Evolutionary conservation across 2,113 vertebrate species (phyloP).

Genomic region (Erpornis zantholeuca): DNA sequence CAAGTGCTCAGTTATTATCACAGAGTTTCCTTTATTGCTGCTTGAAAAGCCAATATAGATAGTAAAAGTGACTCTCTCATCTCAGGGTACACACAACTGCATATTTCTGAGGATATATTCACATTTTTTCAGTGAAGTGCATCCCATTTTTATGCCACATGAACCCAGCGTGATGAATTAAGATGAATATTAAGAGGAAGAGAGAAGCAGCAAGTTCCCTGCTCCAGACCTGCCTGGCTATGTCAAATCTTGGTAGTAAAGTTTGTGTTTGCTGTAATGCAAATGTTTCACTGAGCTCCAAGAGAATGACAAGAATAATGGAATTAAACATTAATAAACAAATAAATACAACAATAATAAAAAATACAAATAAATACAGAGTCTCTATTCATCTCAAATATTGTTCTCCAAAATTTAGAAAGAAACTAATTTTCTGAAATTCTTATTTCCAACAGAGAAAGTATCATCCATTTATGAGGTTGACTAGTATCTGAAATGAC

Average conservation of each 20-base stretch:
- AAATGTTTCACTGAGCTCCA: neutral
- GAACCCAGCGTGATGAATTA: conserved; percentile 43
- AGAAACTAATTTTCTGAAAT: neutral
- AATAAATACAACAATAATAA: neutral
- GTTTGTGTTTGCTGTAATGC: neutral
- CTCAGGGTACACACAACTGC: conserved; percentile 14
- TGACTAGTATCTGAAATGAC: neutral
- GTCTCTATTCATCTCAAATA: neutral
- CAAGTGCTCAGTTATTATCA: conserved; percentile 43
- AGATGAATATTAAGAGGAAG: conserved; percentile 1
- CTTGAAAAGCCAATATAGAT: conserved; percentile 33
- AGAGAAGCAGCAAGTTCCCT: neutral
- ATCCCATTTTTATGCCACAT: conserved; percentile 12
- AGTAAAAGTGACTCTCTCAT: conserved; percentile 31
- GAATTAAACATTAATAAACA: neutral
- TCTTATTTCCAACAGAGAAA: neutral
- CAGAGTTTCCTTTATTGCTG: conserved; percentile 49
- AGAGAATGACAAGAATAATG: neutral
- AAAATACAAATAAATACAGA: no score
- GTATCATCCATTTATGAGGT: neutral
- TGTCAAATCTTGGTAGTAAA: neutral
- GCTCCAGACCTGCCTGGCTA: neutral
- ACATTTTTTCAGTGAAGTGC: conserved; percentile 28
- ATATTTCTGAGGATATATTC: neutral
- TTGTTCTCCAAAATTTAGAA: neutral